Evolutionary conservation across 1,140 invertebrate species (phyloP).

Genomic region (Atopsyche davidsoni): DNA sequence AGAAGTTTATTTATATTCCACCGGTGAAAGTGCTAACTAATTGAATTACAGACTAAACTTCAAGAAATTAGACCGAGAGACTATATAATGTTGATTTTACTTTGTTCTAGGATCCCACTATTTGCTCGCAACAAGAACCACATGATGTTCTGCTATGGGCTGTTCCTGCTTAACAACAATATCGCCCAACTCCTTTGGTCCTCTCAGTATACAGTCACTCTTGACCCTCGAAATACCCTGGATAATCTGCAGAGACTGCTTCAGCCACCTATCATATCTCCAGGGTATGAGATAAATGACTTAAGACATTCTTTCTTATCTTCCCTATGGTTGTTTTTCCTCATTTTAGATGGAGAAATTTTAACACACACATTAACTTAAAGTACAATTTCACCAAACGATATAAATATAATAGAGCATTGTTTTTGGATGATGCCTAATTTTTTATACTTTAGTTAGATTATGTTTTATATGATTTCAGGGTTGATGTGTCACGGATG

Average conservation of each 20-base stretch:
- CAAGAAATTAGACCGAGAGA: background rate
- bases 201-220: constrained; percentile 32
- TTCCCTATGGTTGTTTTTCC: background rate
- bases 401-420: too few relatives aligned
- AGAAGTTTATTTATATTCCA: too few relatives aligned
- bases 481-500: constrained; percentile 16
- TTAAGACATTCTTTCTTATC: background rate
- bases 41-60: background rate
- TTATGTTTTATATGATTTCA: constrained; percentile 9
- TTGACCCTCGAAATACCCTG: constrained; percentile 41
- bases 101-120: constrained; percentile 39
- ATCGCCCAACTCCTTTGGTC: constrained; percentile 43
- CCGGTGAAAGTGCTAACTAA: too few relatives aligned
- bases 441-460: constrained; percentile 1
- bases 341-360: too few relatives aligned
- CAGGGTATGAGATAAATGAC: constrained; percentile 7
- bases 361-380: too few relatives aligned
- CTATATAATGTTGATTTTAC: background rate
- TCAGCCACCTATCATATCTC: constrained; percentile 29
- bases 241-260: constrained; percentile 39
- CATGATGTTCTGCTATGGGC: constrained; percentile 41
- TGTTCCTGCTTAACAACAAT: constrained; percentile 45
- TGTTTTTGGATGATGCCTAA: background rate
- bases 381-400: too few relatives aligned
- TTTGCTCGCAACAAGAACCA: constrained; percentile 41